phyloP scores from a whole-genome alignment of 2,113 vertebrate genomes.

The Corvus moneduloides region DNA sequence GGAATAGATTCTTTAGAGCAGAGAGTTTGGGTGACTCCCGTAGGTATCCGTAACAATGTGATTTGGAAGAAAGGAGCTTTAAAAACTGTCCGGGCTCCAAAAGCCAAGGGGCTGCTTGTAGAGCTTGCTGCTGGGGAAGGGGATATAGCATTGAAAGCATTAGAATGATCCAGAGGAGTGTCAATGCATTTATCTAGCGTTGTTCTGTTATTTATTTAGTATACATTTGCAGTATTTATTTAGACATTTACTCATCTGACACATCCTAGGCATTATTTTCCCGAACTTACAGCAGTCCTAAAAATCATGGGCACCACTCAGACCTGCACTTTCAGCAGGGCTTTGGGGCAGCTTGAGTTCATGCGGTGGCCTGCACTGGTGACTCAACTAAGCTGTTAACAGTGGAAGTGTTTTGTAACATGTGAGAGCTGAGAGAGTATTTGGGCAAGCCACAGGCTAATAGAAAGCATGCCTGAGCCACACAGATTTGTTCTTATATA shows the following conservation, averaged over 20 bases:
- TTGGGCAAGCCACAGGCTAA: background rate
- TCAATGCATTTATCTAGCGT: background rate
- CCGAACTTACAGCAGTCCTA: background rate
- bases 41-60: background rate
- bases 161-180: background rate
- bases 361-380: background rate
- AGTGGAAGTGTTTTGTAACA: background rate
- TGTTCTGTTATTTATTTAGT: background rate
- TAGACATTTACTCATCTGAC: background rate
- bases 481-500: background rate
- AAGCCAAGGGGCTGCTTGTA: background rate
- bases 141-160: background rate
- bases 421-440: background rate
- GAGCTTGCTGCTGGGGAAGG: background rate
- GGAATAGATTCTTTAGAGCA: background rate
- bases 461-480: background rate
- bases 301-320: background rate
- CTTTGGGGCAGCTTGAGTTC: background rate
- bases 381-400: rapidly evolving
- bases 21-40: rapidly evolving
- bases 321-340: background rate
- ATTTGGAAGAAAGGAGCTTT: background rate
- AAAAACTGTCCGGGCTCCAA: background rate
- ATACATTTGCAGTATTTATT: background rate
- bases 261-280: background rate